Base-by-base conservation (phyloP, 2,113 vertebrate species). In the Anser brachyrhynchus region DNA sequence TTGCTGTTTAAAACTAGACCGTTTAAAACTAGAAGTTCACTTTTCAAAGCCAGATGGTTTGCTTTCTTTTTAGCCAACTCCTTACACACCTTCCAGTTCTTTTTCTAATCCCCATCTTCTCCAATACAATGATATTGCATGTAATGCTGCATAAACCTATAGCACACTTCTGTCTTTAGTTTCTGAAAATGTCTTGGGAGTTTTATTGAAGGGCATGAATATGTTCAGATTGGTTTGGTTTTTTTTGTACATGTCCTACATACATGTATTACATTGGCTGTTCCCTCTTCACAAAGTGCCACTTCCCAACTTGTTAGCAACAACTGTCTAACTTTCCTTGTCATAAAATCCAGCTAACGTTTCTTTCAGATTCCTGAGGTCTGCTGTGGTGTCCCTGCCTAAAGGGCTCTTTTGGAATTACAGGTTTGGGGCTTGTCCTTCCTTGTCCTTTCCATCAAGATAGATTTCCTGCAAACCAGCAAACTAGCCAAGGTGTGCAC, bases 71-170 rank as follows among this genome's bases (percentile, higher is more conserved):
- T 76, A 72, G 19, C n/a, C n/a, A 43, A 3, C 69, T 70, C 22
- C 21, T 89, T 61, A 49, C 15, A 29, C 22, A 33, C 10, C 5
- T 81, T 77, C 29, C 19, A 73, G 72, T 70, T 37, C 55, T 65
- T 2, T 25, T 84, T 2, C 29, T 84, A 54, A 58, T 15, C 7
- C 4, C 9, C 3, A 4, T 77, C 49, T 93, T 84, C 65, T 81
- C 29, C 51, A 54, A 1, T 85, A 3, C 23, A 33, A 10, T 49
- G 46, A 49, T 17, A 35, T 22, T 35, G 35, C 0, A 0, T 11
- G 4, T 66, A 29, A 28, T 94, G 10, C 22, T 84, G 73, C 65
- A 70, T 70, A 84, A 84, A 69, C 21, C 5, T 61, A 2, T 20
- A 28, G 5, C 35, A 54, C 6, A 31, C 39, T 67, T 44, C 4